A percentile compares a stretch with the other conserved stretches of the same genome.
These are phyloP conservation scores for Camponotus fellah DNA, from an alignment of 2,888 invertebrate genomes.

Conservation along the genomic window DNA sequence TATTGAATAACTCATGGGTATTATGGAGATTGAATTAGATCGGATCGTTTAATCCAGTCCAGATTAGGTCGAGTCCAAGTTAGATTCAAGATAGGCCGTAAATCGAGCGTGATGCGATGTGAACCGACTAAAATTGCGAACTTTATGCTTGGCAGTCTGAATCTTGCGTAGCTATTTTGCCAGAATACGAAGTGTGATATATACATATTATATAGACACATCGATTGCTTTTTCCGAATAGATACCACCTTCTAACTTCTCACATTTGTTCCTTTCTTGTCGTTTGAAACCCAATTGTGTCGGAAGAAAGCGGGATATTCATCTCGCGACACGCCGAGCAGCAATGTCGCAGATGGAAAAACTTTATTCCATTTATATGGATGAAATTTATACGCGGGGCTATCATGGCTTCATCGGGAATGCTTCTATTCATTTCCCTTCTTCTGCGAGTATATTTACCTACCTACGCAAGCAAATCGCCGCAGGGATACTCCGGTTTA, in stretches of 20 bases:
- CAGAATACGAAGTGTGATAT: neutral
- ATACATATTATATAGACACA: neutral
- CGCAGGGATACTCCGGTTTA: neutral
- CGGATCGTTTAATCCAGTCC: neutral
- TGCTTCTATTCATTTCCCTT: slow-evolving; percentile 16
- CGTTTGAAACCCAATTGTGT: neutral
- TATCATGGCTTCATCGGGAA: neutral
- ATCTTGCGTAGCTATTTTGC: neutral
- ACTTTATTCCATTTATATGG: slow-evolving; percentile 25
- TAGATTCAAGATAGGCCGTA: neutral
- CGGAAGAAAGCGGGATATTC: neutral
- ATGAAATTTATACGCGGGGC: neutral
- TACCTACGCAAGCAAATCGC: slow-evolving; percentile 13
- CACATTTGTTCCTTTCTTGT: neutral
- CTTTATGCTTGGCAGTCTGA: neutral
- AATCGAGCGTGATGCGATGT: neutral
- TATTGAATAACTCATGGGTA: neutral
- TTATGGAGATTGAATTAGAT: slow-evolving; percentile 11
- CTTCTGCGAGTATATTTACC: slow-evolving; percentile 6
- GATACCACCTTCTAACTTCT: neutral
- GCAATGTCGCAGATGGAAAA: slow-evolving; percentile 10
- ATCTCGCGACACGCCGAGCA: neutral
- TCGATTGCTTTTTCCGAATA: neutral
- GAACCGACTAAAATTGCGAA: neutral
- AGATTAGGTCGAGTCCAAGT: neutral